Base-by-base conservation (phyloP, 2,888 invertebrate genomes). In the Caenorhabditis parvicauda region DNA sequence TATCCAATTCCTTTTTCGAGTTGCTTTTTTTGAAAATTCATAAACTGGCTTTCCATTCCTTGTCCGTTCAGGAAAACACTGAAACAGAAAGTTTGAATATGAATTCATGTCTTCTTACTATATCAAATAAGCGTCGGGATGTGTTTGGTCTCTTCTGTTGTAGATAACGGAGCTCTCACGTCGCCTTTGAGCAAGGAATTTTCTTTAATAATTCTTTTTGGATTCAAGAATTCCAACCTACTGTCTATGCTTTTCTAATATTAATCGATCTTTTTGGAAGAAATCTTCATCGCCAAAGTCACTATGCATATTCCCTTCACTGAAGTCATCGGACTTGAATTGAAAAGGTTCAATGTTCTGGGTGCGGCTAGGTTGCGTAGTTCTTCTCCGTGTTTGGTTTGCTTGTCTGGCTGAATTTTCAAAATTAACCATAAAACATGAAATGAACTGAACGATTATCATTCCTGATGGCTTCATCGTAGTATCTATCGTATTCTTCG, bases 1-100 rank as follows among this genome's bases (percentile, higher is more conserved):
- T 72, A 75, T 9, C 64, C 54, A 66, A 76, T 67, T 29, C 76
- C 76, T 45, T 74, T 73, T 53, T 74, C 72, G 19, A 76, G 54
- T 43, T 76, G 76, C 29, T 67, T 70, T 50, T 64, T 61, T 54
- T 69, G 62, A 54, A 76, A 76, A 46, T 68, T 67, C 48, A 76
- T 60, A 55, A 63, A 67, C 38, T 74, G 74, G 22, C 72, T 70
- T 37, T 72, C 70, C 70, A 75, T 70, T 39, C 76, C 76, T 38
- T 73, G 67, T 19, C 76, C 76, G 54, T 76, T 76, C 37, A 76
- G 57, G 49, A 76, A 76, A 2, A 72, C 70, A 59, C 74, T 74
- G 56, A 37, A 69, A 54, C 32, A 22, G 22, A 19, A 48, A n/a
- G n/a, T n/a, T n/a, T n/a, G n/a, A n/a, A n/a, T n/a, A n/a, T n/a